Base-by-base conservation (phyloP, 2,113 vertebrate genomes). In the Coptodon rendalli region DNA sequence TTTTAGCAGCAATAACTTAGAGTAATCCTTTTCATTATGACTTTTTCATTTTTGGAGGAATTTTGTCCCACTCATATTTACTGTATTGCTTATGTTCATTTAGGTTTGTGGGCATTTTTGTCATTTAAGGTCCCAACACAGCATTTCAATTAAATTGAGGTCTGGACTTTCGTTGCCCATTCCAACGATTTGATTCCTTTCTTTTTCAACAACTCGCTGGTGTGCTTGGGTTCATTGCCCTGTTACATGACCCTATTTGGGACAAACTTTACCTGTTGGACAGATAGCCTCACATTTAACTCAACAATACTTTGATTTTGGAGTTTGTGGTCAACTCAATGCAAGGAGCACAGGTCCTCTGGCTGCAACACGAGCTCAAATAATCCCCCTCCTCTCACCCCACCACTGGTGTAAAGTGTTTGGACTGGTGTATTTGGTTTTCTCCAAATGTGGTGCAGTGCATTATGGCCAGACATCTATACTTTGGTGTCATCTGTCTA, bases 71-170 rank as follows among this genome's bases (percentile, higher is more conserved):
- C 66, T n/a, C 61, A 9, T 16, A 24, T 43, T 71, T 24, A 24
- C 66, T 24, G n/a, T n/a, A 9, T 71, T 71, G n/a, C 66, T 43
- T 71, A n/a, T 14, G n/a, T 71, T 24, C n/a, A 14, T 71, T 71
- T 40, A 71, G 66, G 12, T 71, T 71, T 71, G 66, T 43, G 38
- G 66, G 16, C 38, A 43, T 71, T 0, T 43, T 22, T 68, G 6
- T 24, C 63, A 40, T 71, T 43, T 43, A 71, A 43, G 9, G 48
- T 52, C 66, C 50, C 34, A 40, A 14, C 81, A 54, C 59, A 85
- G 66, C 12, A 71, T 43, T 71, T 43, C n/a, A 24, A 9, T 43
- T 43, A 14, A 9, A 24, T 16, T 43, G 66, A 73, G 13, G 38
- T 45, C 38, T 45, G 66, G 38, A 45, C 66, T 43, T 71, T 71